Evolutionary conservation across 1,140 invertebrate genomes (phyloP).

Genomic region (Tribolium madens): DNA sequence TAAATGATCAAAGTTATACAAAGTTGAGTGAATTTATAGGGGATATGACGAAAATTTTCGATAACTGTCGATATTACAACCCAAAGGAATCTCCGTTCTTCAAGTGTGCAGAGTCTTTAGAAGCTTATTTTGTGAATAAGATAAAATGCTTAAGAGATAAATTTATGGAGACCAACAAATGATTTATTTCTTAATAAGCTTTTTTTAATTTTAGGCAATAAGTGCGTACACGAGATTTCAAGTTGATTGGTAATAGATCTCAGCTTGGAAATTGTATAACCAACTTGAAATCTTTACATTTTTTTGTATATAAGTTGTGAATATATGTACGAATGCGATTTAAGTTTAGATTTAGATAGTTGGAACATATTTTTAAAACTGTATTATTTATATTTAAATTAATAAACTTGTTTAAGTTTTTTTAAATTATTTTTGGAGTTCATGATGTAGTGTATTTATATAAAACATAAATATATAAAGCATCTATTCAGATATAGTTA

Average conservation of each 20-base stretch:
- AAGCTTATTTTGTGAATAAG: constrained; percentile 95
- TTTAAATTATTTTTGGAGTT: constrained; percentile 44
- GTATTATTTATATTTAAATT: constrained; percentile 49
- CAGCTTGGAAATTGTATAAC: constrained; percentile 42
- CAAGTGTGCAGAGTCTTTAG: constrained; percentile 93
- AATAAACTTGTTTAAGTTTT: constrained; percentile 49
- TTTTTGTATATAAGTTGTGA: constrained; percentile 53
- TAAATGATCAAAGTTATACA: constrained; percentile 86
- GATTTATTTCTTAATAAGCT: constrained; percentile 40
- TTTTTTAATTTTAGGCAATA: constrained; percentile 44
- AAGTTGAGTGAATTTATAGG: constrained; percentile 95
- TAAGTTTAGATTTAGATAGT: constrained; percentile 51
- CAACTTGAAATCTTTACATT: constrained; percentile 15
- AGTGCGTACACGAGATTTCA: constrained; percentile 46
- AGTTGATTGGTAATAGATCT: constrained; percentile 55
- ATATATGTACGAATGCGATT: constrained; percentile 52
- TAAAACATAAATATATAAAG: constrained; percentile 34
- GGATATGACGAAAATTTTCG: constrained; percentile 98
- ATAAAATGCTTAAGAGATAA: constrained; percentile 87
- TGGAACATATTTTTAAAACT: constrained; percentile 39
- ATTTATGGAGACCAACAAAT: constrained; percentile 72
- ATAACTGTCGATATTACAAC: constrained; percentile 98
- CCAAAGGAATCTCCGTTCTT: constrained; percentile 95
- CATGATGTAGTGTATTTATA: constrained; percentile 44
- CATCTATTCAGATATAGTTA: constrained; percentile 46